Conservation (phyloP, 2,113 vertebrate genomes). For the Mesembrinibis cayennensis region DNA sequence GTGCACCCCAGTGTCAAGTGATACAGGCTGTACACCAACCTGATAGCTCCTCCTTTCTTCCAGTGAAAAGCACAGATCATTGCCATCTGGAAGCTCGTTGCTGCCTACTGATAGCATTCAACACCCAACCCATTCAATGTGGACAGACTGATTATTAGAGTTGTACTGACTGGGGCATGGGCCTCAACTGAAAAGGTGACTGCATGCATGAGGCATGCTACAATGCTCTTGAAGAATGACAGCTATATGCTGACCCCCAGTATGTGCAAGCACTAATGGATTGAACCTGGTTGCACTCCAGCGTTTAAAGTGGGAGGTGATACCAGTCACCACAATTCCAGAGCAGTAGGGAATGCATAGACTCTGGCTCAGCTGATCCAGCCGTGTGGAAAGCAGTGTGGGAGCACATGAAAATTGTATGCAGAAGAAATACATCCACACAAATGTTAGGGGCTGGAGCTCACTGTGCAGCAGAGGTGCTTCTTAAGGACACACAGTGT, state of each 20-base stretch:
- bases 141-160: not conserved
- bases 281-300: not conserved
- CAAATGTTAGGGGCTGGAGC: not conserved
- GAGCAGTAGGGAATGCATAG: not conserved
- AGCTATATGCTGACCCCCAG: not conserved
- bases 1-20: not conserved
- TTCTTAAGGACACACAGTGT: not conserved
- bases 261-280: not conserved
- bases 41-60: not conserved
- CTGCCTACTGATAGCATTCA: not conserved
- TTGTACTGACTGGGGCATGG: not conserved
- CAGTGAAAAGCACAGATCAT: not conserved
- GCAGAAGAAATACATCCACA: slow-evolving; percentile 28
- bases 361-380: not conserved
- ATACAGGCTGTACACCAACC: not conserved
- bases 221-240: not conserved
- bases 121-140: not conserved
- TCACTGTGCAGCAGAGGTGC: not conserved
- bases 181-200: not conserved
- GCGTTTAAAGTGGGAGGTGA: not conserved
- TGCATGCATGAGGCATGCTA: not conserved
- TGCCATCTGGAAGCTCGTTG: not conserved
- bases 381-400: not conserved
- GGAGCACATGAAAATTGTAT: not conserved
- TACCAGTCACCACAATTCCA: not conserved